These are phyloP conservation scores for Lophius americanus DNA, from an alignment of 2,797 vertebrate species.

Conservation along the genomic window DNA sequence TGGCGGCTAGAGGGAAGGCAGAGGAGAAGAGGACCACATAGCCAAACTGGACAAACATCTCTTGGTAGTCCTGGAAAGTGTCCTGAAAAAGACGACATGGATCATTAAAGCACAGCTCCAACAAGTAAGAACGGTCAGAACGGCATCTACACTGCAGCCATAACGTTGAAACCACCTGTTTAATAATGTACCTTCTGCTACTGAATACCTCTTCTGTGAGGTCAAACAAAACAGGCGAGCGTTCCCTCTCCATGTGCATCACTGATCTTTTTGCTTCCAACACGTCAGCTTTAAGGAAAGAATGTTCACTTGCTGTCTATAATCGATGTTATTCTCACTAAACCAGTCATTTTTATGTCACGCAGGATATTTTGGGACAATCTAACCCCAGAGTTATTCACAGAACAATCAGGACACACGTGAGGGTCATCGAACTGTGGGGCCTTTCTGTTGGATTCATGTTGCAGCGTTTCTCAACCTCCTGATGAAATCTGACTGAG, in stretches of 20 bases:
- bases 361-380: neutral
- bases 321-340: too few species aligned
- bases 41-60: slow-evolving; percentile 99
- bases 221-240: too few species aligned
- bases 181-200: too few species aligned
- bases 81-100: slow-evolving; percentile 80
- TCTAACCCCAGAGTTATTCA: neutral
- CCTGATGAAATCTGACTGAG: slow-evolving; percentile 10
- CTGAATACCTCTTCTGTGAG: too few species aligned
- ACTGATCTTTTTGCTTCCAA: too few species aligned
- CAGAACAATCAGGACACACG: neutral
- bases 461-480: slow-evolving; percentile 6
- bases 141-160: neutral
- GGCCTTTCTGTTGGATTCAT: slow-evolving; percentile 2
- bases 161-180: too few species aligned
- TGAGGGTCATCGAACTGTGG: neutral
- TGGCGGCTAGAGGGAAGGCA: slow-evolving; percentile 93
- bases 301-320: too few species aligned
- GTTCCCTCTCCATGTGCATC: too few species aligned
- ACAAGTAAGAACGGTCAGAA: neutral
- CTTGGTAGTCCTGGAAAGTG: slow-evolving; percentile 97
- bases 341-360: neutral
- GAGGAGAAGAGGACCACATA: slow-evolving; percentile 98
- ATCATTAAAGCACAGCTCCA: slow-evolving; percentile 4
- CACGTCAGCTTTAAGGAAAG: too few species aligned